These are phyloP conservation scores for Sinocyclocheilus anshuiensis DNA, from an alignment of 2,113 vertebrate genomes.

Conservation along the genomic window DNA sequence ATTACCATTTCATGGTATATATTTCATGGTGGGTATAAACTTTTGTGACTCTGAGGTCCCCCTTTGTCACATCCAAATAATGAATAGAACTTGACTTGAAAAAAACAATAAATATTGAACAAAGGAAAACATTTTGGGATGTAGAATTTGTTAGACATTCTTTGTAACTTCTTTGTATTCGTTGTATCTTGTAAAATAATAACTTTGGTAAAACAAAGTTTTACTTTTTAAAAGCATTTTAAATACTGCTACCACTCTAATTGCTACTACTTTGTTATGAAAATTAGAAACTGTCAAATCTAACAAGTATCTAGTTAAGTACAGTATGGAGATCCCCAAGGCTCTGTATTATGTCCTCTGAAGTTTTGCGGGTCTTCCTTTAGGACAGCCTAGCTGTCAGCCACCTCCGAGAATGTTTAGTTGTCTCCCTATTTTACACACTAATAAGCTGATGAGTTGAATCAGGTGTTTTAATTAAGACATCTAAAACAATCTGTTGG, in stretches of 20 bases:
- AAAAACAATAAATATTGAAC: not conserved
- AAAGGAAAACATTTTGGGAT: not conserved
- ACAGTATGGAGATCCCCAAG: not conserved
- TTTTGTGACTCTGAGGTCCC: not conserved
- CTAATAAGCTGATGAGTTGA: no score
- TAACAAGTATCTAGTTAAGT: not conserved
- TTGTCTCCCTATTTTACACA: no score
- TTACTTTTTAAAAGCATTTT: not conserved
- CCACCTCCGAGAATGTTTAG: no score
- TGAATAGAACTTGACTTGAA: not conserved
- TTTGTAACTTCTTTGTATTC: not conserved
- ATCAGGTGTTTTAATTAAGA: no score
- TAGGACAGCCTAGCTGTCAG: no score
- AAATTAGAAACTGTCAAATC: not conserved
- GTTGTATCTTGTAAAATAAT: no score
- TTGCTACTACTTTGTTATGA: not conserved
- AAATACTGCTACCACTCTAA: not conserved
- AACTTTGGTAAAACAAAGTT: not conserved
- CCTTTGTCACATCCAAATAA: not conserved
- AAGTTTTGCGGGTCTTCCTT: not conserved
- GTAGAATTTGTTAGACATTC: not conserved
- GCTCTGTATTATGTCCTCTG: not conserved
- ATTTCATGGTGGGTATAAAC: not conserved
- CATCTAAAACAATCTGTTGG: no score
- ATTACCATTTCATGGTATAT: not conserved